Evolutionary conservation across 2,888 invertebrate genomes (phyloP), one percentile per base, ranked within the genome.

Genomic region (Zygothrica quintamaculata): DNA sequence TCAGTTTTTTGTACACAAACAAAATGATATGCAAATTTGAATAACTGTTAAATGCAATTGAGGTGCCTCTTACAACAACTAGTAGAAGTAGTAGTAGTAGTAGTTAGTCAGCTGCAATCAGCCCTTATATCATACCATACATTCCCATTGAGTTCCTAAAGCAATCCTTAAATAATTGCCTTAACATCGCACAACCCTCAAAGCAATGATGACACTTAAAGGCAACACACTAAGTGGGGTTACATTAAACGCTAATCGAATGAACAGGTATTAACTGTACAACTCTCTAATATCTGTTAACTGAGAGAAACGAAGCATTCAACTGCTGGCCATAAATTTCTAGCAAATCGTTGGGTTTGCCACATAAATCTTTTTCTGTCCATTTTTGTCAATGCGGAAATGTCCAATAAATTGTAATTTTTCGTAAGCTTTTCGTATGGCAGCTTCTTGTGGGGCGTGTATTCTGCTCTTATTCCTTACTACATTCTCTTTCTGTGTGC

Each of bases 401-500:
- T 74, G 79, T 72, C 79, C 89, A 87, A 87, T 87, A 87, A 89
- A 87, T 89, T 89, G 88, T 88, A 89, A 87, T 88, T 89, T 89
- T 87, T 76, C 62, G 59, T 70, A 88, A 84, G 85, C 85, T 87
- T 84, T 73, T 62, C 58, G 26, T 52, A 12, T 9, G 31, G 42
- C 59, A 42, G 37, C 22, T 15, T 9, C 22, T 47, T 12, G 16
- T 44, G 29, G 29, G 47, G 58, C 18, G 36, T 31, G 43, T 37
- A 40, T 34, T 37, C 44, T 58, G 22, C 16, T 29, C n/a, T 9
- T 13, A 6, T 13, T 34, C n/a, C 5, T 13, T 13, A n/a, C n/a
- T n/a, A n/a, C n/a, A n/a, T n/a, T n/a, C n/a, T n/a, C n/a, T n/a
- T n/a, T n/a, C 2, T 33, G 5, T 39, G 16, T 47, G 33, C 25